Evolutionary conservation across 2,888 invertebrate genomes (phyloP).

Genomic region (Cataglyphis rosenhaueri): DNA sequence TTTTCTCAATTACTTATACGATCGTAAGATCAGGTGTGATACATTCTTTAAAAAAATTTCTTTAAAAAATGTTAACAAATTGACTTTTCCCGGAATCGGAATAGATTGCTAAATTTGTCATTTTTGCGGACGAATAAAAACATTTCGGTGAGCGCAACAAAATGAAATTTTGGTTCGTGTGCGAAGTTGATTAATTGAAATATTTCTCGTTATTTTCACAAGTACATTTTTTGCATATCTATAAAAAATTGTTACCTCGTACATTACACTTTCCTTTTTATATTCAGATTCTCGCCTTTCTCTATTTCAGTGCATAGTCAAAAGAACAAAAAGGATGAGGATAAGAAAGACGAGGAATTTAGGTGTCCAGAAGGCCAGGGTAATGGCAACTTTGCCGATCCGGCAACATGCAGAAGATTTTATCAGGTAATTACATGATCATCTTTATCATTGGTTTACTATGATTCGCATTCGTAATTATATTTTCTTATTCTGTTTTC

Average conservation of each 20-base stretch:
- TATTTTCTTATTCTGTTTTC: conserved; percentile 59
- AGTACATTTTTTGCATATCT: background rate
- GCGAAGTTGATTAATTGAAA: conserved; percentile 18
- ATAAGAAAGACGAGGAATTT: conserved; percentile 89
- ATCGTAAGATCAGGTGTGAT: background rate
- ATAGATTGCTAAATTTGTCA: background rate
- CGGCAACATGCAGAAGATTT: conserved; percentile 94
- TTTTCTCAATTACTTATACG: conserved; percentile 35
- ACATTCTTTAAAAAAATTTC: background rate
- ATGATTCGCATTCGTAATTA: background rate
- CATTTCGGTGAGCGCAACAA: background rate
- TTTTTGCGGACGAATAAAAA: background rate
- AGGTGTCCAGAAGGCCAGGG: conserved; percentile 93
- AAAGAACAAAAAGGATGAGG: conserved; percentile 85
- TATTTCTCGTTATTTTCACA: conserved; percentile 17
- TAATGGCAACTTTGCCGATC: conserved; percentile 96
- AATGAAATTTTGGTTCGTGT: conserved; percentile 9
- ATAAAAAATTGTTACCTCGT: conserved; percentile 2
- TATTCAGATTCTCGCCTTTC: background rate
- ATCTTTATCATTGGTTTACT: background rate
- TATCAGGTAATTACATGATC: conserved; percentile 90
- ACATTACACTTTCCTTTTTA: background rate
- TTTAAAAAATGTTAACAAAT: too few species aligned
- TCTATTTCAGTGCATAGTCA: conserved; percentile 84
- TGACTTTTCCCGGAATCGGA: background rate